Evolutionary conservation across 2,888 invertebrate species (phyloP), one percentile per base, ranked within the genome.

Genomic region (Hemistola chrysoprasaria): DNA sequence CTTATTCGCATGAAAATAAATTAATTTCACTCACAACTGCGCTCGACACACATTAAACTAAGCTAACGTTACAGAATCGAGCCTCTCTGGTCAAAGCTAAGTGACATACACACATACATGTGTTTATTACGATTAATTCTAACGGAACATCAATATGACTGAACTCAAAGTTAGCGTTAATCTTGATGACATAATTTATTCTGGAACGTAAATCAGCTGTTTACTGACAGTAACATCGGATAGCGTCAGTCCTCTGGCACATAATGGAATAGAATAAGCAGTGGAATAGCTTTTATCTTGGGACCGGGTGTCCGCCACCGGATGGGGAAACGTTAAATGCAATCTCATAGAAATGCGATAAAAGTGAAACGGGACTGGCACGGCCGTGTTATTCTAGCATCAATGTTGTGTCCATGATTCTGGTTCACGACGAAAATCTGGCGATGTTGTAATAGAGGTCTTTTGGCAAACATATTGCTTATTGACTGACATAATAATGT

Each of bases 271-370:
- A 31, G 20, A 36, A 25, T 33, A n/a, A 8, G 10, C 8, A 20
- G 25, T 38, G 22, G 30, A 11, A 20, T 9, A 34, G 26, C 22
- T 39, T 45, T 45, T 45, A 42, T 50, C 40, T 40, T 2, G 8
- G 22, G 11, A 41, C 41, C 41, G 41, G 27, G 41, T 41, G 36
- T 36, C 27, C 24, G 2, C 20, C 34, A 50, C 57, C 71, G 72
- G 70, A 74, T 69, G 61, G 60, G 71, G 71, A 73, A 71, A 69
- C 60, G 59, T 61, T 61, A 49, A 48, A 56, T 57, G 54, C 59
- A 56, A 60, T 66, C 60, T 53, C 49, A 47, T 61, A 62, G 59
- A 68, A 66, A 64, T 56, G 41, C 47, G 55, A 56, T 59, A 57
- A 50, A 56, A 47, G 48, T 47, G 45, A 37, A 56, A 42, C 44